These are phyloP conservation scores for Melanotaenia nigrans DNA, from an alignment of 2,797 vertebrate genomes.

Conservation along the genomic window DNA sequence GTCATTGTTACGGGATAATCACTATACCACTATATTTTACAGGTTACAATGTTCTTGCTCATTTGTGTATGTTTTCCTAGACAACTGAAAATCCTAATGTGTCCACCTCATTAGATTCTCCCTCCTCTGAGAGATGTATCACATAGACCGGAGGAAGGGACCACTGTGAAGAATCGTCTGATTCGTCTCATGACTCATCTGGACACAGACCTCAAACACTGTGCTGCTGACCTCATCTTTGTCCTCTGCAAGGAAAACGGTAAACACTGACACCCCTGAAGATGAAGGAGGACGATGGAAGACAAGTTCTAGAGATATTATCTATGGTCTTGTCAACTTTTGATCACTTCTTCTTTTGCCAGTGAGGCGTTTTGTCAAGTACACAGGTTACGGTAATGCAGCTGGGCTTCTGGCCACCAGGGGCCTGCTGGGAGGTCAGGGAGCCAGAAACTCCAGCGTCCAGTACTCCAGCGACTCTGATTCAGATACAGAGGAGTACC, in stretches of 20 bases:
- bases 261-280: slow-evolving; percentile 14
- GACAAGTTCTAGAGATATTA: not conserved
- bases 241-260: slow-evolving; percentile 87
- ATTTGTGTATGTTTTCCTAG: not conserved
- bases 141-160: slow-evolving; percentile 84
- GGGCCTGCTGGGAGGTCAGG: slow-evolving; percentile 65
- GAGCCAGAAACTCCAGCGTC: slow-evolving; percentile 16
- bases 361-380: slow-evolving; percentile 87
- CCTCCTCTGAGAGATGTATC: slow-evolving; percentile 84
- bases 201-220: slow-evolving; percentile 87
- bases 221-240: slow-evolving; percentile 87
- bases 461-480: slow-evolving; percentile 84
- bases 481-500: slow-evolving; percentile 80
- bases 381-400: slow-evolving; percentile 87
- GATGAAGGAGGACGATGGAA: not conserved
- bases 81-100: not conserved
- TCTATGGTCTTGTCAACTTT: not conserved
- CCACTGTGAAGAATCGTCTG: slow-evolving; percentile 81
- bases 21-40: not conserved
- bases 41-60: not conserved
- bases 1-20: not conserved
- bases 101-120: slow-evolving; percentile 70
- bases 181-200: slow-evolving; percentile 88
- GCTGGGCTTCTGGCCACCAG: slow-evolving; percentile 84
- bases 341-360: slow-evolving; percentile 13